These are phyloP conservation scores for Larimichthys polyactis DNA, from an alignment of 2,113 vertebrate genomes.

Conservation along the genomic window DNA sequence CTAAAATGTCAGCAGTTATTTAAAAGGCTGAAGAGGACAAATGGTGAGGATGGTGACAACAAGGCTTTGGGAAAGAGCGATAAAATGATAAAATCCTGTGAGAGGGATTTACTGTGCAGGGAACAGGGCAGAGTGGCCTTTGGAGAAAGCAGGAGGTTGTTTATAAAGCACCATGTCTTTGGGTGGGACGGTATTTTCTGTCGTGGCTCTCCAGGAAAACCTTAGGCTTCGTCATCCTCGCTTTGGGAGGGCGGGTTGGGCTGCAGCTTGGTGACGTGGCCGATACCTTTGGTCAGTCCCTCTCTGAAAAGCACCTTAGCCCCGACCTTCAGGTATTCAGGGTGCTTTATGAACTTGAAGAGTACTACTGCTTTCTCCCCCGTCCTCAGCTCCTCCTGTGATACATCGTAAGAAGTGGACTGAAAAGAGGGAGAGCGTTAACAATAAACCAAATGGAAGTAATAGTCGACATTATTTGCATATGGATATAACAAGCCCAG, in stretches of 20 bases:
- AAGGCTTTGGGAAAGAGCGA: constrained; percentile 51
- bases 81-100: constrained; percentile 5
- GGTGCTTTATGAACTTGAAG: constrained; percentile 98
- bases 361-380: constrained; percentile 97
- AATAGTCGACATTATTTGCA: background rate
- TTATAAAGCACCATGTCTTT: constrained; percentile 51
- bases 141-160: constrained; percentile 19
- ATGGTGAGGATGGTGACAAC: constrained; percentile 22
- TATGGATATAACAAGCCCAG: background rate
- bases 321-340: constrained; percentile 97
- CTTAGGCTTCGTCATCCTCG: constrained; percentile 66
- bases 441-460: background rate
- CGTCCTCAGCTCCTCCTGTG: constrained; percentile 94
- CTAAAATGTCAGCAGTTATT: constrained; percentile 30
- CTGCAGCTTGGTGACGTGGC: constrained; percentile 94
- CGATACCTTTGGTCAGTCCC: constrained; percentile 97
- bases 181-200: constrained; percentile 52
- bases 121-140: constrained; percentile 29
- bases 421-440: constrained; percentile 17
- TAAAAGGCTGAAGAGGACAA: constrained; percentile 43
- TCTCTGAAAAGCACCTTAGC: constrained; percentile 97
- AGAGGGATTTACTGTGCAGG: constrained; percentile 31
- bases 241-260: constrained; percentile 78
- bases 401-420: background rate
- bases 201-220: background rate